Evolutionary conservation across 2,888 invertebrate genomes (phyloP).

Genomic region (Tiphia femorata): DNA sequence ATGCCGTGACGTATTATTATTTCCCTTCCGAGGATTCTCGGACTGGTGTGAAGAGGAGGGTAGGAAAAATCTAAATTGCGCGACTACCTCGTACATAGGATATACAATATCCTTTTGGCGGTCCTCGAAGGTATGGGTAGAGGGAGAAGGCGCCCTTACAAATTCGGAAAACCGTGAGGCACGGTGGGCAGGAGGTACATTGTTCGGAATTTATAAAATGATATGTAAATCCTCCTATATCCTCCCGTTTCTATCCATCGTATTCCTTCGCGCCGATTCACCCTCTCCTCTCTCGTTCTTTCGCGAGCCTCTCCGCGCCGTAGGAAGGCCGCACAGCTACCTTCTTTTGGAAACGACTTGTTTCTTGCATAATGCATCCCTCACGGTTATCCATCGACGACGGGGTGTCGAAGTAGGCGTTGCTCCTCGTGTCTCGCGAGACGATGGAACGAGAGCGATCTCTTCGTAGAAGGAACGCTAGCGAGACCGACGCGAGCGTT

Average conservation of each 20-base stretch:
- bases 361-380: slow-evolving; percentile 45
- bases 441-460: background rate
- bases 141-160: slow-evolving; percentile 25
- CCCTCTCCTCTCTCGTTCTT: slow-evolving; percentile 3
- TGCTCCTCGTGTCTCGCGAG: background rate
- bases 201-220: slow-evolving; percentile 56
- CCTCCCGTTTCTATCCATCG: slow-evolving; percentile 42
- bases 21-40: no score
- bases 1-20: no score
- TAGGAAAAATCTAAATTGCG: no score
- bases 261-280: slow-evolving; percentile 30
- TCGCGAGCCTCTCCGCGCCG: background rate
- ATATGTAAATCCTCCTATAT: slow-evolving; percentile 56
- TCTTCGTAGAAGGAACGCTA: background rate
- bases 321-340: no score
- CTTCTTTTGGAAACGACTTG: slow-evolving; percentile 30
- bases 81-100: no score
- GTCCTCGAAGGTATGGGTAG: no score
- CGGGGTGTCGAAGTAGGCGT: background rate
- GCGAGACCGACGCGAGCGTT: no score
- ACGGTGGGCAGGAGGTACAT: slow-evolving; percentile 25
- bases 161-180: slow-evolving; percentile 22
- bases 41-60: no score
- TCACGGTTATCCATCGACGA: slow-evolving; percentile 32
- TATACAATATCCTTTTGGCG: no score